Evolutionary conservation across 1,140 invertebrate genomes (phyloP), one percentile per base, ranked within the genome.

Genomic region (Ephestia elutella): DNA sequence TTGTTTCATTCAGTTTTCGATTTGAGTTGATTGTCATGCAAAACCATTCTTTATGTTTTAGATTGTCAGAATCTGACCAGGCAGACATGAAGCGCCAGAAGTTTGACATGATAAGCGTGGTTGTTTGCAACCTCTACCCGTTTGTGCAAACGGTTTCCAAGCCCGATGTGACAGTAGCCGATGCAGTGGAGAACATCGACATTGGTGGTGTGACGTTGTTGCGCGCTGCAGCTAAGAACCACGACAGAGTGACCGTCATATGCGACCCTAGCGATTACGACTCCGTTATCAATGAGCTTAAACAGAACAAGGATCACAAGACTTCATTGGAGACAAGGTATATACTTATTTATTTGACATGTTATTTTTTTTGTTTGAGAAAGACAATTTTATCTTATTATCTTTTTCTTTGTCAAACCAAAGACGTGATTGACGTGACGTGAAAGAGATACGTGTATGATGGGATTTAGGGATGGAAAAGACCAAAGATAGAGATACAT

Each of bases 171-270:
- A 95, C 93, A 0, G 90, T 97, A 19, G 92, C 92, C 21, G 95
- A 98, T 86, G 98, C 98, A 3, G 93, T 99, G n/a, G 98, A 99
- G 89, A 97, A 99, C 78, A 97, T 99, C 71, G 97, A 99, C 82
- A 99, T 99, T 71, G 97, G 97, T 59, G 98, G 98, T 48, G 98
- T 99, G 0, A 98, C 98, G 0, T 82, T 99, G 5, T 87, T 99
- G 0, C 88, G 98, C 78, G 98, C 98, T 8, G 98, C 97, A 15
- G 98, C 98, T 13, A 99, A 99, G 89, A 99, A 99, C 90, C 97
- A 99, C 84, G 91, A 93, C n/a, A 92, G 98, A 73, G 98, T 99
- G 0, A 97, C 97, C 0, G 94, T 99, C 50, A 83, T 99, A 49
- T 98, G 96, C 89, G 98, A 99, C 89, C 96, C 97, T 0, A 81